Percentiles rank a stretch among this genome's conserved stretches.
These are phyloP conservation scores for Netelia virgata DNA, from an alignment of 2,888 invertebrate species.

Conservation along the genomic window DNA sequence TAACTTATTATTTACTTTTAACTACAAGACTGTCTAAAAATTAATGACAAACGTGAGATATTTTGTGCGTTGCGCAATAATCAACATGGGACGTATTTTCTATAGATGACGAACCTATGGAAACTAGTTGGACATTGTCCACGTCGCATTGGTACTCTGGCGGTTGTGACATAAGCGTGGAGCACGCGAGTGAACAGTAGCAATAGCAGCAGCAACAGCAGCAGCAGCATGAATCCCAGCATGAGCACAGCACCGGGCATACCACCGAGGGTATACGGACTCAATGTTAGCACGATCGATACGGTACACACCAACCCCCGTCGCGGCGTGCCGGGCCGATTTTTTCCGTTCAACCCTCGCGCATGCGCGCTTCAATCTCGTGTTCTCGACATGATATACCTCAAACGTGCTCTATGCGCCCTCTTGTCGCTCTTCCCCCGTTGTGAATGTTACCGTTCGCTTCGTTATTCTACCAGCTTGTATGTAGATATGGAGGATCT, in stretches of 20 bases:
- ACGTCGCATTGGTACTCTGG: conserved; percentile 71
- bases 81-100: not conserved
- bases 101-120: conserved; percentile 34
- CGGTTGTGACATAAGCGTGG: conserved; percentile 66
- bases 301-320: conserved; percentile 80
- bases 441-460: conserved; percentile 65
- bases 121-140: conserved; percentile 72
- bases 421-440: conserved; percentile 36
- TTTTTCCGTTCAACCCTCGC: conserved; percentile 85
- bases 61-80: too few species aligned
- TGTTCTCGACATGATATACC: conserved; percentile 43
- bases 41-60: too few species aligned
- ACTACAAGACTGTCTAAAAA: too few species aligned
- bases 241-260: conserved; percentile 79
- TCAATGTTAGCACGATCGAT: conserved; percentile 82
- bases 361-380: conserved; percentile 73
- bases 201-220: not conserved
- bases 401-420: conserved; percentile 37
- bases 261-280: conserved; percentile 85
- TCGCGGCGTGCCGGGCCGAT: conserved; percentile 87
- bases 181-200: conserved; percentile 46
- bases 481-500: conserved; percentile 48
- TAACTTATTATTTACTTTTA: too few species aligned
- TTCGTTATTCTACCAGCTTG: conserved; percentile 70
- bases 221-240: conserved; percentile 4